Conservation (phyloP, 2,888 invertebrate genomes). For the Orthosia gracilis region DNA sequence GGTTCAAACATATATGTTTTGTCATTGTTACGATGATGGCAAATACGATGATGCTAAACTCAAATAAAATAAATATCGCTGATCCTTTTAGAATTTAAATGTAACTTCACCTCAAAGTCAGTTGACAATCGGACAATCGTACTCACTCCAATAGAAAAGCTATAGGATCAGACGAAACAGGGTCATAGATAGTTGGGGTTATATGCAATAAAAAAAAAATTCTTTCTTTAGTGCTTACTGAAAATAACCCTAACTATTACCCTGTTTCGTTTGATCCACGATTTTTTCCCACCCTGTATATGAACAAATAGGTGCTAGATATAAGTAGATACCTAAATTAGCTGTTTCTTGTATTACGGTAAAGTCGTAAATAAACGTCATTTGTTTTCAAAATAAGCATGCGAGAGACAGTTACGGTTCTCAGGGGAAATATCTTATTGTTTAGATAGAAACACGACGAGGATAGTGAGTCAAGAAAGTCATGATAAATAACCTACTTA, state of each 20-base stretch:
- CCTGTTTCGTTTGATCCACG: too few relatives aligned
- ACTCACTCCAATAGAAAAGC: background rate
- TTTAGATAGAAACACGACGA: background rate
- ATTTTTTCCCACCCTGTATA: too few relatives aligned
- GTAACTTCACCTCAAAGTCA: background rate
- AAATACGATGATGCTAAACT: background rate
- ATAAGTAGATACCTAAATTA: background rate
- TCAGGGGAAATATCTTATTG: conserved; percentile 28
- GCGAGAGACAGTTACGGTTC: background rate
- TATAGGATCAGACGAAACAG: background rate
- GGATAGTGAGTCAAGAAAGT: conserved; percentile 5
- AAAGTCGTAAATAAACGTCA: conserved; percentile 9
- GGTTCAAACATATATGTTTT: background rate
- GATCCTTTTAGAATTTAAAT: background rate
- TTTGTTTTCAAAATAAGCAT: conserved; percentile 14
- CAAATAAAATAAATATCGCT: background rate
- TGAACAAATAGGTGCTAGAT: too few relatives aligned
- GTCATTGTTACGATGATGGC: background rate
- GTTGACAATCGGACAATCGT: conserved; percentile 2
- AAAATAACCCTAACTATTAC: too few relatives aligned
- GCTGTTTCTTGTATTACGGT: background rate
- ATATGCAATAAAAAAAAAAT: too few relatives aligned
- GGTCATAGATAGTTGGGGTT: too few relatives aligned
- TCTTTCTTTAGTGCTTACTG: too few relatives aligned
- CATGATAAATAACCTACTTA: background rate